These are phyloP conservation scores for Salvator merianae DNA, from an alignment of 2,113 vertebrate species.

Conservation along the genomic window DNA sequence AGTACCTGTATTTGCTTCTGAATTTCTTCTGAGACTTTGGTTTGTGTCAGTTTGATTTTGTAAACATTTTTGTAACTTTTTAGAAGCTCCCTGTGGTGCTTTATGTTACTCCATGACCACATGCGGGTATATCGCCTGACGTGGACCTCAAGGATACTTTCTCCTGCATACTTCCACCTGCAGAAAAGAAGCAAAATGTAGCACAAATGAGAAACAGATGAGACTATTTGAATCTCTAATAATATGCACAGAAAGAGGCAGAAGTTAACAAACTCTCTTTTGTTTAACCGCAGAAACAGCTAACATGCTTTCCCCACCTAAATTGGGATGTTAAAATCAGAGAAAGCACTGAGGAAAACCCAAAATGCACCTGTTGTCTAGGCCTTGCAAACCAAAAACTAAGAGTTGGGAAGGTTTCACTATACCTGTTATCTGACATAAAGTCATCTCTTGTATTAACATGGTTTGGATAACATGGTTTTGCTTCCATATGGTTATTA, in stretches of 20 bases:
- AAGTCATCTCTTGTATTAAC: too few species aligned
- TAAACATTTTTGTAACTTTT: conserved; percentile 85
- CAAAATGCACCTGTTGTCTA: neutral
- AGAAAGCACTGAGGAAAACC: neutral
- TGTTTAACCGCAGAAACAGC: neutral
- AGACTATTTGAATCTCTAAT: neutral
- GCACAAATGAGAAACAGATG: neutral
- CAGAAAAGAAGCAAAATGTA: conserved; percentile 33
- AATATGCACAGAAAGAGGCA: neutral
- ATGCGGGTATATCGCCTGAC: conserved; percentile 78
- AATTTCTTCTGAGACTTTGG: conserved; percentile 79
- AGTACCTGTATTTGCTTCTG: conserved; percentile 88
- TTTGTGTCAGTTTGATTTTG: conserved; percentile 85
- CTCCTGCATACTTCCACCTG: conserved; percentile 91
- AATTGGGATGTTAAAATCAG: neutral
- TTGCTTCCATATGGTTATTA: too few species aligned
- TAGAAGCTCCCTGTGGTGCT: conserved; percentile 82
- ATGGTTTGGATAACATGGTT: too few species aligned
- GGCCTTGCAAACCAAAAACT: too few species aligned
- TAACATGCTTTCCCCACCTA: neutral
- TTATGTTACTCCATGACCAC: conserved; percentile 92
- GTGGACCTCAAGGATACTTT: conserved; percentile 89
- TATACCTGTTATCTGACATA: too few species aligned
- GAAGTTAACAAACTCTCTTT: neutral
- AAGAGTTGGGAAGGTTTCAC: too few species aligned